These are phyloP conservation scores for Sylvia atricapilla DNA, from an alignment of 2,113 vertebrate species.

Conservation along the genomic window DNA sequence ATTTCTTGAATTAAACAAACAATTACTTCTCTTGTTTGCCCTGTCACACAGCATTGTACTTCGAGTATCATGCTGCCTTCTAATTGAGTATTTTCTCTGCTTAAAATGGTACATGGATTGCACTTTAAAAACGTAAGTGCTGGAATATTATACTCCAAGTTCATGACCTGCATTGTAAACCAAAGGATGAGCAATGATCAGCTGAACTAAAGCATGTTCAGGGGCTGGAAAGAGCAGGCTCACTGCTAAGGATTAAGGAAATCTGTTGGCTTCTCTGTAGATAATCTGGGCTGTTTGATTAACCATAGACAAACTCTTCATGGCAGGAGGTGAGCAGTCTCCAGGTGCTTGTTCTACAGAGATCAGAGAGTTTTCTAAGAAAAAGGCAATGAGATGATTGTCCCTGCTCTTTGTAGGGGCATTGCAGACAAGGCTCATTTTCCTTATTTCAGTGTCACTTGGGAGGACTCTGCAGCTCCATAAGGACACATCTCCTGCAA, in stretches of 20 bases:
- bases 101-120: conserved; percentile 11
- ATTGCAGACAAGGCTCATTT: neutral
- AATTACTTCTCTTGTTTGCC: conserved; percentile 46
- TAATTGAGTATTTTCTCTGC: conserved; percentile 54
- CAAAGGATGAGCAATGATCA: conserved; percentile 21
- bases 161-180: conserved; percentile 44
- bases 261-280: neutral
- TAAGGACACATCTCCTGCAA: neutral
- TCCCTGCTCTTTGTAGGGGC: neutral
- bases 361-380: neutral
- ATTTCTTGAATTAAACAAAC: conserved; percentile 62
- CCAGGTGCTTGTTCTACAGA: neutral
- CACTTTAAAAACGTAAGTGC: conserved; percentile 53
- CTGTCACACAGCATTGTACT: conserved; percentile 44
- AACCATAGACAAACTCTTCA: neutral
- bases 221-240: neutral
- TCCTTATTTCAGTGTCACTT: neutral
- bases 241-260: conserved; percentile 11
- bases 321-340: neutral
- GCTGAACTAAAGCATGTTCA: conserved; percentile 8
- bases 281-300: neutral
- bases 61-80: neutral
- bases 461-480: neutral
- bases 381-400: neutral
- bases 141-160: conserved; percentile 36